A percentile compares a stretch with the other conserved stretches of the same genome.
These are phyloP conservation scores for Hyphantria cunea DNA, from an alignment of 1,140 invertebrate genomes.

Conservation along the genomic window DNA sequence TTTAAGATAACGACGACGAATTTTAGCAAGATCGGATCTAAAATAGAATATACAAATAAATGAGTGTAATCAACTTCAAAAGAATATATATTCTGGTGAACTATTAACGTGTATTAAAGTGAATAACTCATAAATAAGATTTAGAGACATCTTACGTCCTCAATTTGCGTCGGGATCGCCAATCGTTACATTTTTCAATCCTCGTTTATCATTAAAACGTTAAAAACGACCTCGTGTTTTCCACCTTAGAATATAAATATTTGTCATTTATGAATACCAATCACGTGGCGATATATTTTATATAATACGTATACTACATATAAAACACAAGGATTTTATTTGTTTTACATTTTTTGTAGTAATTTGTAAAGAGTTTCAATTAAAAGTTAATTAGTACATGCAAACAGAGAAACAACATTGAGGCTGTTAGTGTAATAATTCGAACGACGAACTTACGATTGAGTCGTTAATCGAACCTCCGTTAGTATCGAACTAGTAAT, in stretches of 20 bases:
- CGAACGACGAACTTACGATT: no score
- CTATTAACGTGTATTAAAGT: constrained; percentile 68
- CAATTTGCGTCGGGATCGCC: constrained; percentile 69
- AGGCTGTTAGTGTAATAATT: no score
- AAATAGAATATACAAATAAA: constrained; percentile 62
- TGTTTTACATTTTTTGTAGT: background rate
- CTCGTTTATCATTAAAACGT: constrained; percentile 71
- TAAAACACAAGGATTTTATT: background rate
- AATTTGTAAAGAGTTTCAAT: no score
- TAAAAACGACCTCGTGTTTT: constrained; percentile 51
- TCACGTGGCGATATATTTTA: background rate
- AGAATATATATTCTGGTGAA: constrained; percentile 52
- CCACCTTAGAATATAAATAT: constrained; percentile 44
- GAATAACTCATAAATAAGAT: constrained; percentile 73
- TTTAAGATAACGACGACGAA: constrained; percentile 52
- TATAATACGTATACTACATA: background rate
- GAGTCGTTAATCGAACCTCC: no score
- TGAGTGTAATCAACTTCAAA: constrained; percentile 71
- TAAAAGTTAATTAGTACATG: no score
- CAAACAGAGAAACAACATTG: no score
- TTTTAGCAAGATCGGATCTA: constrained; percentile 46
- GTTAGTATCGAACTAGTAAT: no score
- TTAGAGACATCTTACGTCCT: constrained; percentile 60
- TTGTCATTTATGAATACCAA: constrained; percentile 24
- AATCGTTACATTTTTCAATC: constrained; percentile 72